phyloP scores from a whole-genome alignment of 37 sponge, comb jelly and placozoan genomes.

The Geodia barretti region DNA sequence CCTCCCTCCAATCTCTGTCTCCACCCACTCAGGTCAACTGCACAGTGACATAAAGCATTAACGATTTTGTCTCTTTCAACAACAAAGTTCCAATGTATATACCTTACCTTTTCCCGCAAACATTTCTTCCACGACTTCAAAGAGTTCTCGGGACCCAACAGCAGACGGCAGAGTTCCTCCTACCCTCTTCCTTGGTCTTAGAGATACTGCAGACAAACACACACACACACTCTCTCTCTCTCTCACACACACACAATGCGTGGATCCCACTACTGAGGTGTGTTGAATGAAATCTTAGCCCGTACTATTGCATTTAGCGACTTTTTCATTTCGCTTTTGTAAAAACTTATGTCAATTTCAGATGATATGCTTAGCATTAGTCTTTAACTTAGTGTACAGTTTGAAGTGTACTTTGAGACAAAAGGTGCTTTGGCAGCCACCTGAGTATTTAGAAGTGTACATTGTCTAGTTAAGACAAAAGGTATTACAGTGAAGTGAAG shows the following conservation, averaged over 20 bases:
- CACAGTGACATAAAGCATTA: neutral
- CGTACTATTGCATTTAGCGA: too few relatives aligned
- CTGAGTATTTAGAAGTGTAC: too few relatives aligned
- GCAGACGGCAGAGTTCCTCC: slow-evolving; percentile 48
- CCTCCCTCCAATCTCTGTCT: slow-evolving; percentile 9
- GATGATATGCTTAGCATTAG: too few relatives aligned
- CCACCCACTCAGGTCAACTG: slow-evolving; percentile 60
- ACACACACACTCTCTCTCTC: neutral
- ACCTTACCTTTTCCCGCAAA: slow-evolving; percentile 51
- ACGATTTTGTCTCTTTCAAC: neutral
- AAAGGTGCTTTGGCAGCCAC: neutral
- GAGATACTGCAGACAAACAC: neutral
- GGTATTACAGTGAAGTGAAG: too few relatives aligned
- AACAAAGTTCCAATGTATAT: neutral
- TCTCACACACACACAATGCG: neutral
- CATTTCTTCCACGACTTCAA: slow-evolving; percentile 49
- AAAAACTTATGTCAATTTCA: too few relatives aligned
- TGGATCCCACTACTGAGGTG: too few relatives aligned
- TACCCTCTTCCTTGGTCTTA: slow-evolving; percentile 34
- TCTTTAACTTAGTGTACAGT: too few relatives aligned
- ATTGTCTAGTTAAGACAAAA: too few relatives aligned
- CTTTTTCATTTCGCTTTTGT: too few relatives aligned
- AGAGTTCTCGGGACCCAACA: slow-evolving; percentile 69
- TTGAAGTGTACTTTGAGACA: too few relatives aligned
- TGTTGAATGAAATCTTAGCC: too few relatives aligned